Conservation (phyloP, 1,140 invertebrate species). For the Drosophila fuyamai region DNA sequence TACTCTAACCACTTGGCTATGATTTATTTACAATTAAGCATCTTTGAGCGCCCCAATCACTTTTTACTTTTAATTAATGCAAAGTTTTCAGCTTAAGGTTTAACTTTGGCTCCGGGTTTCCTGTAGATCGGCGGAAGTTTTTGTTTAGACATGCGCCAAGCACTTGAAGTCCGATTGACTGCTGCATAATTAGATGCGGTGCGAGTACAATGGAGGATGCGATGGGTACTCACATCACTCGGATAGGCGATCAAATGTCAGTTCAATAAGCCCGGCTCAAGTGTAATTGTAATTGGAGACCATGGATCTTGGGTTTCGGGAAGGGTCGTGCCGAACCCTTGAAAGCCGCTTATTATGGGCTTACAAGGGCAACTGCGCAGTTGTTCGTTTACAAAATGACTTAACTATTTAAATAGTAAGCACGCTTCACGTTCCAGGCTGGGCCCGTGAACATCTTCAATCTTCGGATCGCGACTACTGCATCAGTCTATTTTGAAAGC, state of each 20-base stretch:
- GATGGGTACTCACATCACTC: slow-evolving; percentile 50
- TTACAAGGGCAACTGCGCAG: slow-evolving; percentile 69
- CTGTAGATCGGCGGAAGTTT: slow-evolving; percentile 73
- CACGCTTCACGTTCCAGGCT: slow-evolving; percentile 56
- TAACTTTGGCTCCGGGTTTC: slow-evolving; percentile 56
- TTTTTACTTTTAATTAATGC: slow-evolving; percentile 72
- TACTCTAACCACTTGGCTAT: slow-evolving; percentile 25
- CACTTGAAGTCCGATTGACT: slow-evolving; percentile 52
- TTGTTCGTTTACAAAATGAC: slow-evolving; percentile 62
- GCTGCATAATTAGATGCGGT: slow-evolving; percentile 76
- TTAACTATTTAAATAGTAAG: slow-evolving; percentile 69
- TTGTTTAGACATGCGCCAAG: slow-evolving; percentile 60
- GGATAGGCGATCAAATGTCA: slow-evolving; percentile 58
- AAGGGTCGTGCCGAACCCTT: slow-evolving; percentile 32
- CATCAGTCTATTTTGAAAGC: slow-evolving; percentile 35
- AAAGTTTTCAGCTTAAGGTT: slow-evolving; percentile 44
- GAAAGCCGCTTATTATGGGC: slow-evolving; percentile 31
- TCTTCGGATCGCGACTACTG: slow-evolving; percentile 24
- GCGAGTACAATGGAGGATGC: slow-evolving; percentile 13
- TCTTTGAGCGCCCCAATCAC: slow-evolving; percentile 63
- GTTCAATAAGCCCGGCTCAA: slow-evolving; percentile 33
- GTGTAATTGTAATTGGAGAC: slow-evolving; percentile 38
- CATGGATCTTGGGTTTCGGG: slow-evolving; percentile 8
- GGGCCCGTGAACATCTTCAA: slow-evolving; percentile 9
- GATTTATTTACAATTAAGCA: slow-evolving; percentile 71